These are phyloP conservation scores for Pogonomyrmex barbatus DNA, from an alignment of 1,140 invertebrate species.

Conservation along the genomic window DNA sequence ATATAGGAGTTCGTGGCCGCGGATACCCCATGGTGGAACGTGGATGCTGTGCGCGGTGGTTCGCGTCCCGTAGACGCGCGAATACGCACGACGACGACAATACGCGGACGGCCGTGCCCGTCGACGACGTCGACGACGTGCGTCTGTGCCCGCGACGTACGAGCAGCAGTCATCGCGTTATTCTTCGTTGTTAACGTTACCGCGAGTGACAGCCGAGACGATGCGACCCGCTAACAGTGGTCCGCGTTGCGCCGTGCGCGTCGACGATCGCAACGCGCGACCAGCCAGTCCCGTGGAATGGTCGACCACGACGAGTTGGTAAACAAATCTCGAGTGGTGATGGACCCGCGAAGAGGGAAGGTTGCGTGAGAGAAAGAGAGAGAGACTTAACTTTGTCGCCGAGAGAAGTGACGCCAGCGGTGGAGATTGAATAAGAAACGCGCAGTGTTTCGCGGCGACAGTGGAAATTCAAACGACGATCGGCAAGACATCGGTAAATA, in stretches of 20 bases:
- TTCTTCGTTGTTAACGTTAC: not conserved
- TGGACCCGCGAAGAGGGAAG: slow-evolving; percentile 40
- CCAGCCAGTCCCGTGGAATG: slow-evolving; percentile 50
- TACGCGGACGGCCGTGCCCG: slow-evolving; percentile 8
- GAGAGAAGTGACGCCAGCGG: not conserved
- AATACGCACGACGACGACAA: slow-evolving; percentile 45
- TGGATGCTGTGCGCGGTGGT: slow-evolving; percentile 83
- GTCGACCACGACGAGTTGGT: slow-evolving; percentile 69
- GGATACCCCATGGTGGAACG: slow-evolving; percentile 82
- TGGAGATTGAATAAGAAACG: not conserved
- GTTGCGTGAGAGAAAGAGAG: not conserved
- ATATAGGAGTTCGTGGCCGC: slow-evolving; percentile 60
- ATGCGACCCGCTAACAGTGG: not conserved
- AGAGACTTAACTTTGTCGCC: slow-evolving; percentile 25
- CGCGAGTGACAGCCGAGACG: slow-evolving; percentile 50
- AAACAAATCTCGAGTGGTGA: slow-evolving; percentile 78
- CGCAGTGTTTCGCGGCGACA: not conserved
- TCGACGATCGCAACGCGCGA: slow-evolving; percentile 65
- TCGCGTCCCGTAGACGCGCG: slow-evolving; percentile 77
- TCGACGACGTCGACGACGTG: slow-evolving; percentile 27
- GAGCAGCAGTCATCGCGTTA: not conserved
- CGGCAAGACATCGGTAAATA: not conserved
- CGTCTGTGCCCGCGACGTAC: slow-evolving; percentile 44
- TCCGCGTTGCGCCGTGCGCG: slow-evolving; percentile 30
- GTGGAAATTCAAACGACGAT: slow-evolving; percentile 25